phyloP scores from a whole-genome alignment of 2,113 vertebrate species.

The Paramisgurnus dabryanus region DNA sequence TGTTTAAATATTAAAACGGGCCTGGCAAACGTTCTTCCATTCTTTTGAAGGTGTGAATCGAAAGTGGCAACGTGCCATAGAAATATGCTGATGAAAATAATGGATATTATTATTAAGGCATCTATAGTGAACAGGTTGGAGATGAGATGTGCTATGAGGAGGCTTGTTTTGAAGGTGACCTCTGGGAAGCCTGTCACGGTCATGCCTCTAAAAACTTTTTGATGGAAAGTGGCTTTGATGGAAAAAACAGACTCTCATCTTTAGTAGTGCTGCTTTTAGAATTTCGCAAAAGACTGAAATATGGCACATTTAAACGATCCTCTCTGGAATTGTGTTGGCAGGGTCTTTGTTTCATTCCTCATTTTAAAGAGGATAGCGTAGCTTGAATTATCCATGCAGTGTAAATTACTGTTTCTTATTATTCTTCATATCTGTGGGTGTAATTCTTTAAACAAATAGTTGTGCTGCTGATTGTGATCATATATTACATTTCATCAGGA shows the following conservation, averaged over 20 bases:
- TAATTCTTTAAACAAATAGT: background rate
- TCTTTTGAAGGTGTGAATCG: slow-evolving; percentile 39
- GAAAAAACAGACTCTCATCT: slow-evolving; percentile 10
- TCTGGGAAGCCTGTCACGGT: slow-evolving; percentile 5
- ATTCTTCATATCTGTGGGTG: background rate
- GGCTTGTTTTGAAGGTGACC: slow-evolving; percentile 30
- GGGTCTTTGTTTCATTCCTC: background rate
- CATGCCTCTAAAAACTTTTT: slow-evolving; percentile 15
- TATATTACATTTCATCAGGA: background rate
- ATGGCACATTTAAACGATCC: background rate
- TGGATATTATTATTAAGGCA: slow-evolving; percentile 13
- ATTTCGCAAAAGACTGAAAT: slow-evolving; percentile 1
- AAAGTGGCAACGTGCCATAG: slow-evolving; percentile 41
- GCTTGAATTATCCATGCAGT: background rate
- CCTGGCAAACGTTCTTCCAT: slow-evolving; percentile 12
- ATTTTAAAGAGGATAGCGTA: background rate
- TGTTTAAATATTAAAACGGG: slow-evolving; percentile 40
- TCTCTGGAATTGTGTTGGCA: background rate
- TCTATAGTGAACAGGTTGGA: background rate
- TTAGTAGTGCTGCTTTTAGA: background rate
- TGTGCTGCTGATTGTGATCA: background rate
- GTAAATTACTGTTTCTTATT: background rate
- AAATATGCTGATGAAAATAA: slow-evolving; percentile 35
- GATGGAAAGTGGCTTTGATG: slow-evolving; percentile 37
- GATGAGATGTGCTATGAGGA: background rate